Evolutionary conservation across 2,113 vertebrate species (phyloP), one percentile per base, ranked within the genome.

Genomic region (Apteryx owenii): DNA sequence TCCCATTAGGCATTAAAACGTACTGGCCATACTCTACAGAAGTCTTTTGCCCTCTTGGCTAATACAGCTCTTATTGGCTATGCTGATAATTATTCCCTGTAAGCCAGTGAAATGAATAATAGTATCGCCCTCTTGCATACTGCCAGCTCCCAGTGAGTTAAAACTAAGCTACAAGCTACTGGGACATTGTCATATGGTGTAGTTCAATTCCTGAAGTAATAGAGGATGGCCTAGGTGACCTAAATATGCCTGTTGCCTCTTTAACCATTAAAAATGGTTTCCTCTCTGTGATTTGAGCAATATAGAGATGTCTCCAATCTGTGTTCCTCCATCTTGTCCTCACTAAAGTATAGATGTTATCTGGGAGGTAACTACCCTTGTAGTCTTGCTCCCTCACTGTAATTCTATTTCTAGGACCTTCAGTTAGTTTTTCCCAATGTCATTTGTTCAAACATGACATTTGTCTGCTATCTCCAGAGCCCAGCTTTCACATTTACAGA

Each of bases 401-500:
- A 80, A 64, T 95, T 95, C 83, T 92, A 31, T 95, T 97, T 95
- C 86, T 95, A 79, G 88, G 88, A 86, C 79, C 58, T 89, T 84
- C 44, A 72, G 92, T 91, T 90, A 90, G 54, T 80, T 97, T 95
- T 90, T 77, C 79, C 76, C 78, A 66, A 80, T 94, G 87, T 96
- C 66, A 80, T 85, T 96, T 96, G 86, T 92, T 96, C 95, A 96
- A 97, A 97, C 86, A 92, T 96, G 95, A 93, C 94, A 96, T 97
- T 95, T 96, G 69, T 66, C 72, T 95, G 84, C 91, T 98, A 97
- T 97, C 97, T 97, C 84, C 78, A 85, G 93, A 90, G 48, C 76
- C 88, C 97, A 97, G 96, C 95, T 90, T 94, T 96, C 69, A 97
- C 91, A 95, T 98, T 97, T 96, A 84, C 94, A 81, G 94, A 96